phyloP scores from a whole-genome alignment of 2,888 invertebrate genomes.

The Drosophila eohydei region DNA sequence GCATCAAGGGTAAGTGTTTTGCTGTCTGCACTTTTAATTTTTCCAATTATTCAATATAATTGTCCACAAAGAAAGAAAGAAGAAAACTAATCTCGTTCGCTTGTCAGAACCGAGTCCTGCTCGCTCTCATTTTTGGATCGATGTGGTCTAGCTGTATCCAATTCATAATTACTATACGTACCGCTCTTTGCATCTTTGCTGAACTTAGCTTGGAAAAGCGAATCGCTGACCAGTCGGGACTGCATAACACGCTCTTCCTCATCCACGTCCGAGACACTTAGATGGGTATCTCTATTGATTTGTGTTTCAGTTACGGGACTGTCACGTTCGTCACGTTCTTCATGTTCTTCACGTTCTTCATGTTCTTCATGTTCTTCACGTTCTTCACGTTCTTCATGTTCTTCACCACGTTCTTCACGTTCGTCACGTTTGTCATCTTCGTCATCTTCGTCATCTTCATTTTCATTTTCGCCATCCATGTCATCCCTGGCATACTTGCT shows the following conservation, averaged over 20 bases:
- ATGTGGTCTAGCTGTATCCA: neutral
- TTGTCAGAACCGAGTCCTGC: neutral
- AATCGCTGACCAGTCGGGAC: neutral
- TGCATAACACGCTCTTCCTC: accelerated
- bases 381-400: too few relatives aligned
- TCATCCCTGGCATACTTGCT: too few relatives aligned
- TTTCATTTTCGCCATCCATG: neutral
- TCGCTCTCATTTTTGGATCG: neutral
- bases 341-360: too few relatives aligned
- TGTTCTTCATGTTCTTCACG: too few relatives aligned
- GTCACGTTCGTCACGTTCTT: neutral
- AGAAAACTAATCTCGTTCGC: neutral
- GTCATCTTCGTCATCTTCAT: neutral
- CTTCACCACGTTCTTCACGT: too few relatives aligned
- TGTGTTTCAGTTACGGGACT: too few relatives aligned
- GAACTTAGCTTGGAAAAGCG: constrained; percentile 15
- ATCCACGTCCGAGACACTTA: too few relatives aligned
- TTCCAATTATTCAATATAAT: constrained; percentile 1
- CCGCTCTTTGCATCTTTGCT: neutral
- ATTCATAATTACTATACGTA: constrained; percentile 21
- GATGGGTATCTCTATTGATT: too few relatives aligned
- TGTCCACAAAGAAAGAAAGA: neutral
- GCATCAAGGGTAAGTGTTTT: constrained; percentile 90
- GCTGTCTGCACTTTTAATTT: constrained; percentile 42
- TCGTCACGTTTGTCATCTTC: too few relatives aligned